Evolutionary conservation across 2,888 invertebrate genomes (phyloP).

Genomic region (Cryptocheilus praepositus): DNA sequence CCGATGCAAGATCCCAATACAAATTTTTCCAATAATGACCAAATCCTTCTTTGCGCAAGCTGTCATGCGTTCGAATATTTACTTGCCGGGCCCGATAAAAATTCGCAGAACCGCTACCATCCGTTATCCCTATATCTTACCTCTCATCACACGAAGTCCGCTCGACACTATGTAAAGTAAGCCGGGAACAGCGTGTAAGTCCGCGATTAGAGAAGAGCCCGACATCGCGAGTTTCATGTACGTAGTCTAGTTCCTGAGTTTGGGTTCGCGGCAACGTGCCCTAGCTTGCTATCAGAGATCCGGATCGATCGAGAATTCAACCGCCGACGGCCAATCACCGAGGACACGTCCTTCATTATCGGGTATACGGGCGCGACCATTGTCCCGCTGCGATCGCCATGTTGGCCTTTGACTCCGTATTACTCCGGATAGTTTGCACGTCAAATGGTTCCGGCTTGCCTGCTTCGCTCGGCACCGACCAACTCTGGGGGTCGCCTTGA

Average conservation of each 20-base stretch:
- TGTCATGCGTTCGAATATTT: too few relatives aligned
- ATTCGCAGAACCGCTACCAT: too few relatives aligned
- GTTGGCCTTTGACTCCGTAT: slow-evolving; percentile 7
- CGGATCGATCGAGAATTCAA: slow-evolving; percentile 30
- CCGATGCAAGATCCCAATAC: too few relatives aligned
- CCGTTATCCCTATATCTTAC: too few relatives aligned
- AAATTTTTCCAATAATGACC: too few relatives aligned
- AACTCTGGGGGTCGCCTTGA: not conserved
- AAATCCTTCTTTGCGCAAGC: too few relatives aligned
- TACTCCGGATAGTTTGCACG: slow-evolving; percentile 3
- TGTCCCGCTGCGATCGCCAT: not conserved
- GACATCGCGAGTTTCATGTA: not conserved
- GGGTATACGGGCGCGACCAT: slow-evolving; percentile 4
- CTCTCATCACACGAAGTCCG: too few relatives aligned
- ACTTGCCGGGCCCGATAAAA: too few relatives aligned
- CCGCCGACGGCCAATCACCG: slow-evolving; percentile 15
- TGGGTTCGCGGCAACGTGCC: not conserved
- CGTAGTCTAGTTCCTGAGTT: slow-evolving; percentile 1
- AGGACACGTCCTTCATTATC: slow-evolving; percentile 27
- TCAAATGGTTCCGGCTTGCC: not conserved
- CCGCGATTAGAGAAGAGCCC: slow-evolving; percentile 64
- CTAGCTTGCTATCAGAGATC: slow-evolving; percentile 38
- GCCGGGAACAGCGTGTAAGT: slow-evolving; percentile 61
- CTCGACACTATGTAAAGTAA: not conserved
- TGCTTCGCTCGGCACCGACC: not conserved